A percentile compares a stretch with the other conserved stretches of the same genome.
phyloP scores from a whole-genome alignment of 2,888 invertebrate genomes.

The Axea sp. region DNA sequence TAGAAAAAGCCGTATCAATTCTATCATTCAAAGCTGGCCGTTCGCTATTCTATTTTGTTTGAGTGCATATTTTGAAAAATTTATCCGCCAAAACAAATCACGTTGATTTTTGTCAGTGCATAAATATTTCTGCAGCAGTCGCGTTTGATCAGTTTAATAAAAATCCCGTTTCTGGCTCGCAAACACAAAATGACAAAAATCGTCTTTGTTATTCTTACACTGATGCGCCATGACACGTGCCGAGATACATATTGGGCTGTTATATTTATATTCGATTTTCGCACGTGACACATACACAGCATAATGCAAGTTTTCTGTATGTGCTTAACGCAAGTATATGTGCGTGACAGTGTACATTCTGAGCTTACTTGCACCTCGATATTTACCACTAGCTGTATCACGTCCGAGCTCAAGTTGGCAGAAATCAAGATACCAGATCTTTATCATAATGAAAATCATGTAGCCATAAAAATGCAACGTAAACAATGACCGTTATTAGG shows the following conservation, averaged over 20 bases:
- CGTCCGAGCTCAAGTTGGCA: constrained; percentile 42
- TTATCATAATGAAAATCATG: constrained; percentile 43
- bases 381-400: constrained; percentile 47
- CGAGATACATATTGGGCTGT: constrained; percentile 39
- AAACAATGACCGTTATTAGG: constrained; percentile 10
- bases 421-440: constrained; percentile 46
- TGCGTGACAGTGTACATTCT: constrained; percentile 49
- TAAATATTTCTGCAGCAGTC: constrained; percentile 42
- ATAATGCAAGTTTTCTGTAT: constrained; percentile 24
- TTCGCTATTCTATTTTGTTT: constrained; percentile 16
- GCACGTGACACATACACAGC: constrained; percentile 16
- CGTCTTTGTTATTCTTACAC: constrained; percentile 41
- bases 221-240: constrained; percentile 48
- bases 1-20: constrained; percentile 17
- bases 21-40: constrained; percentile 13
- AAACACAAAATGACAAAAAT: constrained; percentile 42
- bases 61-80: constrained; percentile 19
- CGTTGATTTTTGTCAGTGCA: constrained; percentile 26
- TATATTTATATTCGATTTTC: constrained; percentile 58
- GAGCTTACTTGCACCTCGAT: constrained; percentile 37
- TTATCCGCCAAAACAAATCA: constrained; percentile 43
- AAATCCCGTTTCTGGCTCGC: constrained; percentile 17
- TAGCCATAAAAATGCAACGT: constrained; percentile 1
- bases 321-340: constrained; percentile 36
- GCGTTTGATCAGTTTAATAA: constrained; percentile 54